These are phyloP conservation scores for Scartelaos histophorus DNA, from an alignment of 2,113 vertebrate genomes.

Conservation along the genomic window DNA sequence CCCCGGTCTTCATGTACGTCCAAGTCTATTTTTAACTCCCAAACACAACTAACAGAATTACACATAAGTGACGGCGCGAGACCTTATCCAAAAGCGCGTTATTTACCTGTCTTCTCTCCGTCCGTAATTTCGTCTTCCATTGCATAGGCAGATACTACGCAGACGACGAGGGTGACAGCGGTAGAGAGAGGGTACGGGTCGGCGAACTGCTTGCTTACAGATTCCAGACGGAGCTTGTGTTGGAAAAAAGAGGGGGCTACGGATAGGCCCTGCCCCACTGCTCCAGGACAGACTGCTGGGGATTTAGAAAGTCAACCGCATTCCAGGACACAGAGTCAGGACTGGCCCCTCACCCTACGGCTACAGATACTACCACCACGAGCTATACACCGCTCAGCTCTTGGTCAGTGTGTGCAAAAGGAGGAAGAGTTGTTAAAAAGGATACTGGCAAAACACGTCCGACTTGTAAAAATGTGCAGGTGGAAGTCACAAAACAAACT, in stretches of 20 bases:
- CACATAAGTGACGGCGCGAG: conserved; percentile 46
- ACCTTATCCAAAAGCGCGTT: conserved; percentile 45
- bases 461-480: conserved; percentile 49
- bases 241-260: conserved; percentile 62
- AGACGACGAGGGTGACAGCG: conserved; percentile 12
- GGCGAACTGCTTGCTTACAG: conserved; percentile 51
- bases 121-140: conserved; percentile 66
- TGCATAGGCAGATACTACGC: conserved; percentile 11
- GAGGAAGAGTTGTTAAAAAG: conserved; percentile 7
- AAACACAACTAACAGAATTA: conserved; percentile 60
- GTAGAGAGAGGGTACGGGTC: conserved; percentile 3
- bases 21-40: conserved; percentile 74
- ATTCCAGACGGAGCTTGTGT: conserved; percentile 67
- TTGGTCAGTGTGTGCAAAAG: conserved; percentile 16
- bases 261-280: conserved; percentile 69
- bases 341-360: conserved; percentile 50
- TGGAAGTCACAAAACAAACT: conserved; percentile 36
- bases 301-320: conserved; percentile 75
- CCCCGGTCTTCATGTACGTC: conserved; percentile 50
- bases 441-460: conserved; percentile 11
- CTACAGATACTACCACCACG: conserved; percentile 15
- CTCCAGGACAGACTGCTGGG: conserved; percentile 68
- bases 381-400: conserved; percentile 4
- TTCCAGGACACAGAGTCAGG: conserved; percentile 62
- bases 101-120: conserved; percentile 69